These are phyloP conservation scores for Trochalopteron elliotii DNA, from an alignment of 2,113 vertebrate species.

Conservation along the genomic window DNA sequence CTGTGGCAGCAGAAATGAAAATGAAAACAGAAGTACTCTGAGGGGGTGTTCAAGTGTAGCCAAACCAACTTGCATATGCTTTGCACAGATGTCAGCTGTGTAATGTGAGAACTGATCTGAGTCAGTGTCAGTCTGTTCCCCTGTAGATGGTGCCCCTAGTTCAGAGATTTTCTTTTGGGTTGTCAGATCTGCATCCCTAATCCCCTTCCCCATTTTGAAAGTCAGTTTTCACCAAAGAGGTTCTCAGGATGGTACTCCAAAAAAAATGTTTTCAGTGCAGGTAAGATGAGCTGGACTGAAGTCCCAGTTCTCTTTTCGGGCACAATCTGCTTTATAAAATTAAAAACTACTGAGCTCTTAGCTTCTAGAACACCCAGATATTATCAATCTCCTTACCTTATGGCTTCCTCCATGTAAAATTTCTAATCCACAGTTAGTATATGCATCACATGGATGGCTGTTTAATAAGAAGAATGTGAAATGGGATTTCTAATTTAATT, in stretches of 20 bases:
- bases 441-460: neutral
- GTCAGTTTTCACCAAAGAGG: neutral
- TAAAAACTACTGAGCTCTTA: neutral
- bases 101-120: neutral
- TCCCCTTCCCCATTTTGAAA: neutral
- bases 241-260: neutral
- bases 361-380: neutral
- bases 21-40: neutral
- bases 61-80: neutral
- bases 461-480: neutral
- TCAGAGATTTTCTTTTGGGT: conserved; percentile 33
- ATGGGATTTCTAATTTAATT: neutral
- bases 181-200: neutral
- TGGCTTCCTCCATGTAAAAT: neutral
- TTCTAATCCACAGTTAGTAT: neutral
- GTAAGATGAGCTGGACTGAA: neutral
- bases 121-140: conserved; percentile 25
- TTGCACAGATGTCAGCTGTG: neutral
- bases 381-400: neutral
- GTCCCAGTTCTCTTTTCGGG: neutral
- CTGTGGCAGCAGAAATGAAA: neutral
- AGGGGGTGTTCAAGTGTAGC: neutral
- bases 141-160: conserved; percentile 65
- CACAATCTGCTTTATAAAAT: neutral
- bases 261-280: neutral